Base-by-base conservation (phyloP, 1,140 invertebrate genomes). In the Lanistes nyassanus region DNA sequence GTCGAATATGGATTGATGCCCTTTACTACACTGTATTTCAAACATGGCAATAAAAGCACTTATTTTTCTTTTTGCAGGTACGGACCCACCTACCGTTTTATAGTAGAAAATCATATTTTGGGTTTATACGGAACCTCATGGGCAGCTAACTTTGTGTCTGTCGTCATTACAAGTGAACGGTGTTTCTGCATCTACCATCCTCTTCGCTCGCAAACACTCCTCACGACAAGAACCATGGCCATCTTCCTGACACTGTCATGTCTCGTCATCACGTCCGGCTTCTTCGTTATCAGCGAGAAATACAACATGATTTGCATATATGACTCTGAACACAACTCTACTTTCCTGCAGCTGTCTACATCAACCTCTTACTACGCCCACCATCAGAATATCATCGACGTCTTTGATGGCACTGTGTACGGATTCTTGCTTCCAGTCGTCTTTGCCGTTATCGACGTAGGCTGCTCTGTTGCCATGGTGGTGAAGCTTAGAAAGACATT, bases 101-200 rank as follows among this genome's bases (percentile, higher is more conserved):
- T 53, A 5, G 29, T 69, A 29, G 53, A 69, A n/a, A 13, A 69
- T n/a, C n/a, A 69, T 51, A 29, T 69, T 42, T 21, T 53, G 6
- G 67, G 67, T 0, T 69, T 69, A 42, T 47, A 53, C 51, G 67
- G 67, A 31, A 34, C 53, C 47, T 34, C 67, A n/a, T 69, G 67
- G 67, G 47, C 42, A 2, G 34, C 67, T 7, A 11, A 51, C 11
- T 26, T 69, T 6, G 23, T 69, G 26, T 26, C 67, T 5, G 67
- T 51, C 67, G 34, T 69, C 67, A 69, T 69, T 51, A 47, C 67
- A 31, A 69, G 67, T 34, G 67, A 69, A 26, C 47, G 67, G 31
- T 69, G 67, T 34, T 69, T 69, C 47, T 69, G 67, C 67, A 69
- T 69, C 51, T 42, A 53, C 0, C n/a, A 31, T 37, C 67, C 67